phyloP scores from a whole-genome alignment of 2,888 invertebrate species.

The Dione juno region DNA sequence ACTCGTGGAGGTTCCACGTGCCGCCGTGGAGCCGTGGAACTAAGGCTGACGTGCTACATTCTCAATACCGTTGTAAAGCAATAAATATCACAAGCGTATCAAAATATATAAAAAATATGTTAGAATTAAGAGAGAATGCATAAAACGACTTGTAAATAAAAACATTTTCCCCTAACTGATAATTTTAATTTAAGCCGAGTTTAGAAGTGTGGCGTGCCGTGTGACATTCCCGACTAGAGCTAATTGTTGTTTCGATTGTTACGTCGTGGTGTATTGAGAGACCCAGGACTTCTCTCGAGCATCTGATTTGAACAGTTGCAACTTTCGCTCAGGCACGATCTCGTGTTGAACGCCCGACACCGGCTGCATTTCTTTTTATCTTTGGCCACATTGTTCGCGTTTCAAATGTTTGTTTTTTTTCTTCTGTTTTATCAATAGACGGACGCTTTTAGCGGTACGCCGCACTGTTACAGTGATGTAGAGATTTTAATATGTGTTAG shows the following conservation, averaged over 20 bases:
- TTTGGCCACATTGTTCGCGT: constrained; percentile 51
- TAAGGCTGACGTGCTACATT: constrained; percentile 43
- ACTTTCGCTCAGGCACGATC: constrained; percentile 75
- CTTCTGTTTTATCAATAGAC: constrained; percentile 40
- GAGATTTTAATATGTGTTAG: constrained; percentile 37
- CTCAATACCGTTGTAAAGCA: constrained; percentile 11
- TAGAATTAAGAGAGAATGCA: not conserved
- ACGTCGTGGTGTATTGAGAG: constrained; percentile 65
- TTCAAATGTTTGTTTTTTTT: constrained; percentile 48
- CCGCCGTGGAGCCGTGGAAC: too few species aligned
- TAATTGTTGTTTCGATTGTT: constrained; percentile 71
- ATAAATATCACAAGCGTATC: not conserved
- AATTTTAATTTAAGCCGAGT: constrained; percentile 17
- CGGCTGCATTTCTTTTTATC: constrained; percentile 54
- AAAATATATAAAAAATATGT: not conserved
- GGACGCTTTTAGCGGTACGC: constrained; percentile 45
- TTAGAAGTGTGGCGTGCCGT: constrained; percentile 54
- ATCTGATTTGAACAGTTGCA: constrained; percentile 72
- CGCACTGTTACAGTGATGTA: constrained; percentile 44
- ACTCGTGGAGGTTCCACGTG: constrained; percentile 54
- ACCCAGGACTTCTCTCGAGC: constrained; percentile 52
- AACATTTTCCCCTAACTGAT: not conserved
- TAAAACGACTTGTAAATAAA: not conserved
- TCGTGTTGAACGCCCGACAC: constrained; percentile 56
- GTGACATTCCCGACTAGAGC: constrained; percentile 74